Conservation (phyloP, 2,797 vertebrate species). For the Gymnocypris eckloni region DNA sequence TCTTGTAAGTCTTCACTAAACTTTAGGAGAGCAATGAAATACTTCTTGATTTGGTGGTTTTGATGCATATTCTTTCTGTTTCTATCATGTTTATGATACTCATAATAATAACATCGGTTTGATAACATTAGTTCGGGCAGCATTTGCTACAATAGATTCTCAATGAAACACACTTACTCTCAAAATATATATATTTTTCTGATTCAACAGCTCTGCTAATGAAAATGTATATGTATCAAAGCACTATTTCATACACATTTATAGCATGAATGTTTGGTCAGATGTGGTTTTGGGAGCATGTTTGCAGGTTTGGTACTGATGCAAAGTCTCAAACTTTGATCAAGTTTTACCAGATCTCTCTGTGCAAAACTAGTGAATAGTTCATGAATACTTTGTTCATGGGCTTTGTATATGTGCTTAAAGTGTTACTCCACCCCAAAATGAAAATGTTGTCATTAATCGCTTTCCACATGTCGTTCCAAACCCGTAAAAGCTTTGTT, state of each 20-base stretch:
- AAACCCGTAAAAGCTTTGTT: no score
- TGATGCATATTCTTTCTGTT: not conserved
- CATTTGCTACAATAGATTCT: not conserved
- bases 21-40: conserved; percentile 33
- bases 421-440: no score
- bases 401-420: not conserved
- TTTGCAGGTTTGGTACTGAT: not conserved
- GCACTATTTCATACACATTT: not conserved
- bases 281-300: not conserved
- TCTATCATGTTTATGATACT: not conserved
- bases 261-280: not conserved
- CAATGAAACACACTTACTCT: not conserved
- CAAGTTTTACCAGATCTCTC: not conserved
- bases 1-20: conserved; percentile 32
- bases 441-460: no score
- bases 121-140: not conserved
- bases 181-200: not conserved
- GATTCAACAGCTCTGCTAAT: not conserved
- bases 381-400: not conserved
- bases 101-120: not conserved
- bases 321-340: not conserved
- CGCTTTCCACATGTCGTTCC: no score
- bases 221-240: not conserved
- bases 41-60: conserved; percentile 20
- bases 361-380: not conserved